phyloP scores from a whole-genome alignment of 1,140 invertebrate species.

The Zelostemma sp. region DNA sequence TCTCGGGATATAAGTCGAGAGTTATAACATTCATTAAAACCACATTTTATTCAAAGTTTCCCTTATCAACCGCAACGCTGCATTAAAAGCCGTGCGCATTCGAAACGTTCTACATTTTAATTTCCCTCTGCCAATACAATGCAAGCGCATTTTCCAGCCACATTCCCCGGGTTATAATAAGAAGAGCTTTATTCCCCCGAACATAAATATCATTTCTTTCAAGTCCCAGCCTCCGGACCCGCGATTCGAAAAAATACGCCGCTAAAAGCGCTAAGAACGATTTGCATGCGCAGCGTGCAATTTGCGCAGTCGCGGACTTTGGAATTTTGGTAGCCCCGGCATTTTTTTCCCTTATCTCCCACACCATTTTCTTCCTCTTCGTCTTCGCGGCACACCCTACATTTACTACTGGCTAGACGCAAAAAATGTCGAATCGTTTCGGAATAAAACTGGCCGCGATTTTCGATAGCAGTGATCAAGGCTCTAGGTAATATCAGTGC shows the following conservation, averaged over 20 bases:
- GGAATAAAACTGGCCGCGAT: slow-evolving; percentile 51
- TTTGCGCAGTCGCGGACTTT: slow-evolving; percentile 55
- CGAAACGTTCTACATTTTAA: slow-evolving; percentile 1
- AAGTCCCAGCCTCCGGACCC: too few relatives aligned
- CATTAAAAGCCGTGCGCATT: not conserved
- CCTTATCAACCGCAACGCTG: not conserved
- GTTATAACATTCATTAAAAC: not conserved
- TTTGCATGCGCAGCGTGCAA: slow-evolving; percentile 66
- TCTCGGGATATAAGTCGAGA: not conserved
- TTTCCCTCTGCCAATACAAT: too few relatives aligned
- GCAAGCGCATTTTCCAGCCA: too few relatives aligned
- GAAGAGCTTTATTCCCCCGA: too few relatives aligned
- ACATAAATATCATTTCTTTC: too few relatives aligned
- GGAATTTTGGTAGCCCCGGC: slow-evolving; percentile 38
- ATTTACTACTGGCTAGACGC: slow-evolving; percentile 70
- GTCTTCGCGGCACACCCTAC: slow-evolving; percentile 54
- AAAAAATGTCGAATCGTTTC: slow-evolving; percentile 55
- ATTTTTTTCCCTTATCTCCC: slow-evolving; percentile 31
- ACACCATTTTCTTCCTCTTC: slow-evolving; percentile 37
- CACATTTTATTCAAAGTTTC: not conserved
- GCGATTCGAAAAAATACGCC: not conserved
- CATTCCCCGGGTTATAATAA: too few relatives aligned
- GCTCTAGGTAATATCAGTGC: slow-evolving; percentile 60
- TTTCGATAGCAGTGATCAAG: slow-evolving; percentile 61
- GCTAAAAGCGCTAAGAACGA: slow-evolving; percentile 43